Conservation (phyloP, 1,140 invertebrate species). For the Holcopasites calliopsidis region DNA sequence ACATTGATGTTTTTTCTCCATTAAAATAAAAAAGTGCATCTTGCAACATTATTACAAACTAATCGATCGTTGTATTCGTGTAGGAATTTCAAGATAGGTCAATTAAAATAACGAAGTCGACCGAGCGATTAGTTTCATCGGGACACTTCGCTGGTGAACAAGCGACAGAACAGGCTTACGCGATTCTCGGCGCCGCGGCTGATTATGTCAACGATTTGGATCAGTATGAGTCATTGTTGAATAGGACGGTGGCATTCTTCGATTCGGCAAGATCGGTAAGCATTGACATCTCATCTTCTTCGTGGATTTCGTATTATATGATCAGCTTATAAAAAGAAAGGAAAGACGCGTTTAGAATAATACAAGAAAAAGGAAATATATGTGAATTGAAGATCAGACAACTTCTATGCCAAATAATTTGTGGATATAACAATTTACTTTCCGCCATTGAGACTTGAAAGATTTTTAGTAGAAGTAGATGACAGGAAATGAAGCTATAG, state of each 20-base stretch:
- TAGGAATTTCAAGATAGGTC: constrained; percentile 88
- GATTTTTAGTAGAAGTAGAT: too few species aligned
- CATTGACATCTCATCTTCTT: background rate
- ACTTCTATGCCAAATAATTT: too few species aligned
- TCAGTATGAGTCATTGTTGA: constrained; percentile 84
- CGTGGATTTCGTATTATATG: background rate
- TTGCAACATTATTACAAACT: too few species aligned
- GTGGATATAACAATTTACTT: too few species aligned
- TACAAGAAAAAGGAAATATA: background rate
- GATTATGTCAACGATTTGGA: constrained; percentile 88
- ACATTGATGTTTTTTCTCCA: too few species aligned
- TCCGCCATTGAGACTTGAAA: too few species aligned
- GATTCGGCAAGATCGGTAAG: constrained; percentile 85
- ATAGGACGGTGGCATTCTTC: constrained; percentile 88
- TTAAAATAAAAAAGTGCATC: too few species aligned
- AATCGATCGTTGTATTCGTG: too few species aligned
- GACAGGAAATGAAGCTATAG: too few species aligned
- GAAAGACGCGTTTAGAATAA: too few species aligned
- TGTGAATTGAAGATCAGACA: too few species aligned
- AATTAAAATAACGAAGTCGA: constrained; percentile 88
- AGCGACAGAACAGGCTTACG: constrained; percentile 86
- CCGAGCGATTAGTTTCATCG: constrained; percentile 86
- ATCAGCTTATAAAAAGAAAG: background rate
- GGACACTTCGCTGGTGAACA: constrained; percentile 87
- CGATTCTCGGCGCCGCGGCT: constrained; percentile 86